These are phyloP conservation scores for Chelon auratus DNA, from an alignment of 2,797 vertebrate species.

Conservation along the genomic window DNA sequence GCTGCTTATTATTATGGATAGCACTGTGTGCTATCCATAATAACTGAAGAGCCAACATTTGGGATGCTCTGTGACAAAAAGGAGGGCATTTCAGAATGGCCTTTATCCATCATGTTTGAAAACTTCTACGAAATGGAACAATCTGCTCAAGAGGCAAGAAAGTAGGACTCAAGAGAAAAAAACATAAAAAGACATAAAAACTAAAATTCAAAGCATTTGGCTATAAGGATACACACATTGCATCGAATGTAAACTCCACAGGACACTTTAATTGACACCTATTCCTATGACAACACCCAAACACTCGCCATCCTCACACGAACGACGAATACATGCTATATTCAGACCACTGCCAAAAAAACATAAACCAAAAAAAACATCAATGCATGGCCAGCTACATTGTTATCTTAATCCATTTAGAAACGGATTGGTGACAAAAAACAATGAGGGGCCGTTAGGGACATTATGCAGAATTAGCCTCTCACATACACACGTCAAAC, in stretches of 20 bases:
- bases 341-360: too few species aligned
- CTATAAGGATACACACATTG: not conserved
- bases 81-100: not conserved
- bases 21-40: too few species aligned
- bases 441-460: too few species aligned
- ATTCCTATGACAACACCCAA: not conserved
- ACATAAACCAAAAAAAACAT: too few species aligned
- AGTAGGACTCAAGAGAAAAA: not conserved
- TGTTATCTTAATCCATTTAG: too few species aligned
- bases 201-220: not conserved
- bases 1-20: not conserved
- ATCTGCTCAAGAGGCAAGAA: not conserved
- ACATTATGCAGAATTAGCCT: too few species aligned
- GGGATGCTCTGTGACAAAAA: not conserved
- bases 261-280: not conserved
- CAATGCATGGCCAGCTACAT: too few species aligned
- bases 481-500: too few species aligned
- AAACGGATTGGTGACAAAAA: too few species aligned
- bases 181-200: not conserved
- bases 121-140: not conserved
- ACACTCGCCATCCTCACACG: not conserved
- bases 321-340: not conserved
- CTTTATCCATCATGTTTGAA: not conserved
- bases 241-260: not conserved
- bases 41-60: not conserved